Conservation (phyloP, 2,888 invertebrate species). For the Mesochorus sp. region DNA sequence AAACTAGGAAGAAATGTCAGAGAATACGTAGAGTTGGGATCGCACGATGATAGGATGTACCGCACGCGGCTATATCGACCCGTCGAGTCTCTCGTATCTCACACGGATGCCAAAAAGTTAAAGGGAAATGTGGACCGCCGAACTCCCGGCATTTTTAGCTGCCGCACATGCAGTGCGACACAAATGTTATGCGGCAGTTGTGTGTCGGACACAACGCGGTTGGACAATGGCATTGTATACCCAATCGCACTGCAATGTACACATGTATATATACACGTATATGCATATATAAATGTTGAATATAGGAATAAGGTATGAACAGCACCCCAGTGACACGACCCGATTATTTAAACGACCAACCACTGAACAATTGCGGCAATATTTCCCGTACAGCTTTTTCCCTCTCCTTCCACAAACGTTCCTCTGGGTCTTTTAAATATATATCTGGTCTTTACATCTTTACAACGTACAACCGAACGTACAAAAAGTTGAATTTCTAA, state of each 20-base stretch:
- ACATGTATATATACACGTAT: not conserved
- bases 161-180: slow-evolving; percentile 16
- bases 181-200: slow-evolving; percentile 27
- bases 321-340: slow-evolving; percentile 39
- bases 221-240: slow-evolving; percentile 41
- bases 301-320: slow-evolving; percentile 5
- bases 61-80: slow-evolving; percentile 56
- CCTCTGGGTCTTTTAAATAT: too few species aligned
- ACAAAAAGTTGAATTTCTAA: too few species aligned
- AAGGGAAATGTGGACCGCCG: slow-evolving; percentile 51
- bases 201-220: not conserved
- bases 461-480: too few species aligned
- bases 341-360: slow-evolving; percentile 41
- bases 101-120: slow-evolving; percentile 43
- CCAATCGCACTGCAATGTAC: slow-evolving; percentile 14
- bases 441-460: too few species aligned
- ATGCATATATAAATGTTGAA: not conserved
- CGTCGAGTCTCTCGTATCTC: slow-evolving; percentile 48
- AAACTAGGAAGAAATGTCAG: not conserved
- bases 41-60: slow-evolving; percentile 12
- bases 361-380: slow-evolving; percentile 18
- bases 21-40: not conserved
- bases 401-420: not conserved
- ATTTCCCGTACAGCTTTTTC: slow-evolving; percentile 32
- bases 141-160: not conserved